Evolutionary conservation across 2,113 vertebrate species (phyloP).

Genomic region (Chelonoidis abingdonii): DNA sequence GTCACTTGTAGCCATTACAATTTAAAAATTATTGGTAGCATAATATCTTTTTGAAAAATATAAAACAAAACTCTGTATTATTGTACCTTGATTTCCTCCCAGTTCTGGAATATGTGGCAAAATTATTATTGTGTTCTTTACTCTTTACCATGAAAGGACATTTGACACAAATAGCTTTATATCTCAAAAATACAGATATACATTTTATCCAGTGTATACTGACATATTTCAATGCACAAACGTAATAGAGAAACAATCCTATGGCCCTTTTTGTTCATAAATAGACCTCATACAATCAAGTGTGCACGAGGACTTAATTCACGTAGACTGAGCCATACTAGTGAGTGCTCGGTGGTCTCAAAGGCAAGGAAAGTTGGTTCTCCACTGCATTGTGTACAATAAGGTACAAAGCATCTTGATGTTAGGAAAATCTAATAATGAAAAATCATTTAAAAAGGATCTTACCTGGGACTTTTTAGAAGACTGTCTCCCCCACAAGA

Average conservation of each 20-base stretch:
- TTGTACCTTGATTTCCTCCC: background rate
- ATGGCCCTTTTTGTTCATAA: slow-evolving; percentile 1
- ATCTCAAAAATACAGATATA: background rate
- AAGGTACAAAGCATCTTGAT: slow-evolving; percentile 26
- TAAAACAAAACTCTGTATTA: background rate
- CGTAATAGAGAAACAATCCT: slow-evolving; percentile 5
- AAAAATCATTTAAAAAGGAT: background rate
- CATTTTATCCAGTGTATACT: background rate
- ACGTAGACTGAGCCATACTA: background rate
- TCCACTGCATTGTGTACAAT: background rate
- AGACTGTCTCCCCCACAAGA: background rate
- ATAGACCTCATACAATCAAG: background rate
- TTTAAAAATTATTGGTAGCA: accelerated
- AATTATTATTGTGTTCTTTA: background rate
- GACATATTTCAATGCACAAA: background rate
- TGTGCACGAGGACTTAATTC: background rate
- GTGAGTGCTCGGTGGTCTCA: background rate
- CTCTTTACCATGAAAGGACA: background rate
- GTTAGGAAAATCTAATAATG: background rate
- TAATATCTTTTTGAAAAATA: background rate
- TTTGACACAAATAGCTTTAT: background rate
- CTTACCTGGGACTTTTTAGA: background rate
- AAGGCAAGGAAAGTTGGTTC: background rate
- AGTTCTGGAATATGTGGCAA: accelerated
- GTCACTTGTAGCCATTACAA: background rate